Conservation (phyloP, 2,888 invertebrate genomes). For the Conus canariensis region DNA sequence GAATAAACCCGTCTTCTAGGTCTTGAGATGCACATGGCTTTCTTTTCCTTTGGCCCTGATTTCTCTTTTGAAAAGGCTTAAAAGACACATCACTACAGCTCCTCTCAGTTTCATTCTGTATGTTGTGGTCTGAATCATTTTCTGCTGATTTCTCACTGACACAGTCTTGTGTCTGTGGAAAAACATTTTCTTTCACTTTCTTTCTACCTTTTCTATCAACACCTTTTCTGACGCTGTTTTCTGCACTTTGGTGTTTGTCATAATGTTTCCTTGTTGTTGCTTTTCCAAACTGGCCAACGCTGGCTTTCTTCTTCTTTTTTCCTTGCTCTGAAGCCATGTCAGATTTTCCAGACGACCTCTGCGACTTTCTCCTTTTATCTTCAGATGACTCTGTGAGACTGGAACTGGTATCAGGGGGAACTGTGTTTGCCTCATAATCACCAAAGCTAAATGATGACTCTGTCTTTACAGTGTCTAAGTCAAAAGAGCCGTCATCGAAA, state of each 20-base stretch:
- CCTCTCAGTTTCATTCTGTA: not conserved
- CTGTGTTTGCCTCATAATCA: not conserved
- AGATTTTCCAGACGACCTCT: not conserved
- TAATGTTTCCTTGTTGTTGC: not conserved
- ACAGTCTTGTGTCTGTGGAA: not conserved
- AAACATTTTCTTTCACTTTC: not conserved
- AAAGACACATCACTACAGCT: not conserved
- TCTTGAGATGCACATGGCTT: constrained; percentile 2
- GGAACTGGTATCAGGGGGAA: no score
- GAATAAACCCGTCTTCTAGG: not conserved
- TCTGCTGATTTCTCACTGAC: not conserved
- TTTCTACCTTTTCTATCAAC: not conserved
- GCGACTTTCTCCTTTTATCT: not conserved
- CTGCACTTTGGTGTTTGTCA: not conserved
- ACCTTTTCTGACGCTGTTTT: not conserved
- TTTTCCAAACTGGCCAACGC: not conserved
- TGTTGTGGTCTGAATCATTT: not conserved
- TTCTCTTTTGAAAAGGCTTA: not conserved
- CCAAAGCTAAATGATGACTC: not conserved
- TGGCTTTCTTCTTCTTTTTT: not conserved
- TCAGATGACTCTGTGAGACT: not conserved
- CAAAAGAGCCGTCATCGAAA: not conserved
- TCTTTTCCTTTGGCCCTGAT: not conserved
- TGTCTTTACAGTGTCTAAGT: not conserved
- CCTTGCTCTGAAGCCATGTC: no score